These are phyloP conservation scores for Porites divaricata DNA, from an alignment of 92 coral and sea anemone species.

Conservation along the genomic window DNA sequence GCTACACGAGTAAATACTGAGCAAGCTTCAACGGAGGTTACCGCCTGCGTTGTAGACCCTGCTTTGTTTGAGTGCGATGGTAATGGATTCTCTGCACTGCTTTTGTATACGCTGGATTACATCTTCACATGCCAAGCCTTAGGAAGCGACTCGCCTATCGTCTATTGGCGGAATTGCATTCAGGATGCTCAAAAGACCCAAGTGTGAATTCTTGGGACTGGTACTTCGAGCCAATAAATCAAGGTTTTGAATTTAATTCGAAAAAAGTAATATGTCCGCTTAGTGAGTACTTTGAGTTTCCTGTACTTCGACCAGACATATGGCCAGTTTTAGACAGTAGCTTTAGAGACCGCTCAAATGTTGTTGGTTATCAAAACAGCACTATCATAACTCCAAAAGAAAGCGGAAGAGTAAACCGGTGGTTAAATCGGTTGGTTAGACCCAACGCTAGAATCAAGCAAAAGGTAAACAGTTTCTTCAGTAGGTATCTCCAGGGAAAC, in stretches of 20 bases:
- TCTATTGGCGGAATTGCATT: slow-evolving; percentile 68
- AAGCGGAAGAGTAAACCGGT: slow-evolving; percentile 47
- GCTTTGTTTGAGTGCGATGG: slow-evolving; percentile 55
- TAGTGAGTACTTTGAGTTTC: background rate
- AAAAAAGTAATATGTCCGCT: slow-evolving; percentile 47
- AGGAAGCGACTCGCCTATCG: slow-evolving; percentile 52
- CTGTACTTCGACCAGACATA: background rate
- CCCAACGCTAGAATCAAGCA: slow-evolving; percentile 42
- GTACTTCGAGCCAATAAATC: slow-evolving; percentile 75
- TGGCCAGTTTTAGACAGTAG: background rate
- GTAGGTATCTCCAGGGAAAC: slow-evolving; percentile 37
- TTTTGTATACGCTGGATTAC: slow-evolving; percentile 65
- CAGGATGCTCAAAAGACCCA: slow-evolving; percentile 59
- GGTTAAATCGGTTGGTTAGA: slow-evolving; percentile 46
- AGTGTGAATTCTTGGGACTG: slow-evolving; percentile 71
- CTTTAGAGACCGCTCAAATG: slow-evolving; percentile 4
- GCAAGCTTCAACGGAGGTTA: background rate
- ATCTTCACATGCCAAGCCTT: slow-evolving; percentile 42
- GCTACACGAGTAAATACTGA: background rate
- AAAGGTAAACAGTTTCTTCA: slow-evolving; percentile 47
- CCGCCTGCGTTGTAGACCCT: slow-evolving; percentile 66
- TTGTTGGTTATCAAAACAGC: slow-evolving; percentile 29
- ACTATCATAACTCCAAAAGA: slow-evolving; percentile 51
- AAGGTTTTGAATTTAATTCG: slow-evolving; percentile 46
- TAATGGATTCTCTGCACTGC: slow-evolving; percentile 59